Percentiles rank a stretch among this genome's conserved stretches.
These are phyloP conservation scores for Lucifuga dentata DNA, from an alignment of 2,113 vertebrate genomes.

Conservation along the genomic window DNA sequence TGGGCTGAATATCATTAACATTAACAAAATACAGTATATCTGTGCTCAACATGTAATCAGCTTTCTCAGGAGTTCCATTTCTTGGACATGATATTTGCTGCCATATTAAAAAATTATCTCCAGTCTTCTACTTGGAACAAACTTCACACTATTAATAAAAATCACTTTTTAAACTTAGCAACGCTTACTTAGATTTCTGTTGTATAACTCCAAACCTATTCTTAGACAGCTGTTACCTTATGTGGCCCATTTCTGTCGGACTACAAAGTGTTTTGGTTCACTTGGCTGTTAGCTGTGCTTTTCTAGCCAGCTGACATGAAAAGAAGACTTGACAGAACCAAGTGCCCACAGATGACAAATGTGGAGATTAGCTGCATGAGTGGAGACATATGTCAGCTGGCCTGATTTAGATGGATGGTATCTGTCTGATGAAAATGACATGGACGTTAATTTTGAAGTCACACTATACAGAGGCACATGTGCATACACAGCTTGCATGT, in stretches of 20 bases:
- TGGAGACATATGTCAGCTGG: conserved; percentile 47
- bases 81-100: not conserved
- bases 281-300: conserved; percentile 45
- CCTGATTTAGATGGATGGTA: conserved; percentile 15
- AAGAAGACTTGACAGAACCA: conserved; percentile 29
- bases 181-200: conserved; percentile 42
- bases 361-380: conserved; percentile 52
- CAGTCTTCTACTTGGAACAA: not conserved
- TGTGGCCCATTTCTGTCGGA: conserved; percentile 6
- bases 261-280: conserved; percentile 33
- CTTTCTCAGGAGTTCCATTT: not conserved
- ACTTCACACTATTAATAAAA: conserved; percentile 22
- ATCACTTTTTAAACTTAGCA: conserved; percentile 47
- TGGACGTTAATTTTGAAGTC: not conserved
- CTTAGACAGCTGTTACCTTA: conserved; percentile 57
- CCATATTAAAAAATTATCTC: not conserved
- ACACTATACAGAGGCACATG: not conserved
- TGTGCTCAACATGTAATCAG: conserved; percentile 5
- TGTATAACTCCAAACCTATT: conserved; percentile 55
- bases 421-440: conserved; percentile 22
- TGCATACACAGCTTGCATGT: not conserved
- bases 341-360: conserved; percentile 43
- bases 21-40: not conserved
- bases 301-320: conserved; percentile 57
- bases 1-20: not conserved